Percentiles rank a stretch among this genome's conserved stretches.
phyloP scores from a whole-genome alignment of 2,888 invertebrate genomes.

The Spicauda simplicius region DNA sequence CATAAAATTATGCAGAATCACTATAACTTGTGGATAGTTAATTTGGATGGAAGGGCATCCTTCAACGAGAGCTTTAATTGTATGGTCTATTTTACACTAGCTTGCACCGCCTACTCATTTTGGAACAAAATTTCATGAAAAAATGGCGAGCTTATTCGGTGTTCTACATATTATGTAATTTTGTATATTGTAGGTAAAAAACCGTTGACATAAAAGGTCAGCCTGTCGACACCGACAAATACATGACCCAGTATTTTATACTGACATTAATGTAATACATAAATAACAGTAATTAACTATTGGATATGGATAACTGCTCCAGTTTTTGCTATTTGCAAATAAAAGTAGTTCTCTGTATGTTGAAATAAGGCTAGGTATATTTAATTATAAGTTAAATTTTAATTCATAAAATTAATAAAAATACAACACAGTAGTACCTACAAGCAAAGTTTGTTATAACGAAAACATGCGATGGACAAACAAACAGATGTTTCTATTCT shows the following conservation, averaged over 20 bases:
- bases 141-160: no score
- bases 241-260: slow-evolving; percentile 17
- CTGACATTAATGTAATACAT: slow-evolving; percentile 3
- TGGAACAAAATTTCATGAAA: no score
- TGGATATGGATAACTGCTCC: slow-evolving; percentile 12
- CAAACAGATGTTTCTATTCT: no score
- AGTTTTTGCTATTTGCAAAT: slow-evolving; percentile 11
- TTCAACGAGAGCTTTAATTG: no score
- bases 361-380: slow-evolving; percentile 3
- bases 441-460: no score
- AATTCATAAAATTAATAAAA: background rate
- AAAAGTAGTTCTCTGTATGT: background rate
- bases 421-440: background rate
- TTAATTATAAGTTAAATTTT: background rate
- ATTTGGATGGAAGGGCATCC: no score
- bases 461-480: no score
- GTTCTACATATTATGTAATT: background rate
- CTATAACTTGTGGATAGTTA: no score
- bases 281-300: slow-evolving; percentile 1
- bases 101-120: no score
- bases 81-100: no score
- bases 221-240: slow-evolving; percentile 11
- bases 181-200: background rate
- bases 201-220: background rate
- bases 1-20: no score